Evolutionary conservation across 2,797 vertebrate genomes (phyloP).

Genomic region (Semaprochilodus insignis): DNA sequence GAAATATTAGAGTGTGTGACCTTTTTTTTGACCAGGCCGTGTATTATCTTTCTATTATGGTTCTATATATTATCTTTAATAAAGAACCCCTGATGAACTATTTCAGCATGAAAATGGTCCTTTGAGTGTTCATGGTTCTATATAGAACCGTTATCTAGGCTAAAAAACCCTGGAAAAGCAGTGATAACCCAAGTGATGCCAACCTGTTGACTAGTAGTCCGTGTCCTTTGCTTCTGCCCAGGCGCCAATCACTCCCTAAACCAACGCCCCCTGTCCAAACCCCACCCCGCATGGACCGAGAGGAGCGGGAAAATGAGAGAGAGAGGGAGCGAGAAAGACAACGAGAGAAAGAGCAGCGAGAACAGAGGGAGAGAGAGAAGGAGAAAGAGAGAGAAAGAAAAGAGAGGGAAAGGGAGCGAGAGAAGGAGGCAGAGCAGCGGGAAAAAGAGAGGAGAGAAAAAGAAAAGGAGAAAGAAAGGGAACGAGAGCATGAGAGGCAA

Average conservation of each 20-base stretch:
- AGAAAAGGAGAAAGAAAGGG: slow-evolving; percentile 19
- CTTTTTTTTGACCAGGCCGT: too few species aligned
- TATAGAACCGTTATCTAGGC: too few species aligned
- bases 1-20: too few species aligned
- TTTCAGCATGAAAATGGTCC: too few species aligned
- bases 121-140: too few species aligned
- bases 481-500: slow-evolving; percentile 34
- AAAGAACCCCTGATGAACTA: too few species aligned
- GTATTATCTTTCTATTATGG: too few species aligned
- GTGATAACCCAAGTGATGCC: not conserved
- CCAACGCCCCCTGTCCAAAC: slow-evolving; percentile 70
- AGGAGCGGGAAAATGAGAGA: slow-evolving; percentile 59
- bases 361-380: slow-evolving; percentile 35
- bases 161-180: too few species aligned
- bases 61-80: too few species aligned
- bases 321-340: slow-evolving; percentile 42
- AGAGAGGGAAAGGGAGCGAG: slow-evolving; percentile 59
- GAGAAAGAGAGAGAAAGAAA: not conserved
- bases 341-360: slow-evolving; percentile 28
- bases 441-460: slow-evolving; percentile 48
- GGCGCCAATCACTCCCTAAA: slow-evolving; percentile 86
- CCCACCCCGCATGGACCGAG: slow-evolving; percentile 71
- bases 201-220: not conserved
- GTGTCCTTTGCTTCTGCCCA: slow-evolving; percentile 59
- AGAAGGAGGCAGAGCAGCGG: slow-evolving; percentile 31